phyloP scores from a whole-genome alignment of 2,113 vertebrate genomes.

The Salvelinus fontinalis region DNA sequence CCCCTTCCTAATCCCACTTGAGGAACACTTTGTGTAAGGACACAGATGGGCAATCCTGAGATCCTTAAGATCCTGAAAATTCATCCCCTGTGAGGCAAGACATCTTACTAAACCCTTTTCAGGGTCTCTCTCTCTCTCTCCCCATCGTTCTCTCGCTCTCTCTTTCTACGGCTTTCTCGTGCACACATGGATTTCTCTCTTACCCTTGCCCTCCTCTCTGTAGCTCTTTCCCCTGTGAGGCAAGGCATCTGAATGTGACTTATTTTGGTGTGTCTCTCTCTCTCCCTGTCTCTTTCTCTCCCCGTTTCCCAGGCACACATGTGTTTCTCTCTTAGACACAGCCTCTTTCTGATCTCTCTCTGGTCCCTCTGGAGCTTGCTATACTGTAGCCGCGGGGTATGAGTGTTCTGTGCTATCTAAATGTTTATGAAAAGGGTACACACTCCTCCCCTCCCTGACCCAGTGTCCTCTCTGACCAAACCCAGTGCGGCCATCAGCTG shows the following conservation, averaged over 20 bases:
- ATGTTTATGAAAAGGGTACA: too few relatives aligned
- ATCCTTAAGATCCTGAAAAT: slow-evolving; percentile 37
- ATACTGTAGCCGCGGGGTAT: too few relatives aligned
- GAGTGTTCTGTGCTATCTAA: too few relatives aligned
- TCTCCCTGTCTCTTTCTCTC: not conserved
- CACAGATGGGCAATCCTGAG: slow-evolving; percentile 50
- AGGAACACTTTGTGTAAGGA: slow-evolving; percentile 55
- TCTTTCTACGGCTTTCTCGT: not conserved
- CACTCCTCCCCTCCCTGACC: too few relatives aligned
- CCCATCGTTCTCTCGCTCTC: slow-evolving; percentile 3
- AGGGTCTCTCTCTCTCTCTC: not conserved
- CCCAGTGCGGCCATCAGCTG: too few relatives aligned
- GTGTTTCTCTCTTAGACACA: too few relatives aligned
- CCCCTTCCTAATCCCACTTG: slow-evolving; percentile 45
- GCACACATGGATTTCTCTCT: not conserved
- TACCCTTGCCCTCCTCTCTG: too few relatives aligned
- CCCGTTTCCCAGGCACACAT: not conserved
- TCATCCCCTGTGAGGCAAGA: slow-evolving; percentile 33
- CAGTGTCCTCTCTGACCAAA: too few relatives aligned
- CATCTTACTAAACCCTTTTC: slow-evolving; percentile 28
- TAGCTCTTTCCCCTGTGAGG: too few relatives aligned
- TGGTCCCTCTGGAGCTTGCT: too few relatives aligned
- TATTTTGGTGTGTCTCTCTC: not conserved
- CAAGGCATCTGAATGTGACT: too few relatives aligned
- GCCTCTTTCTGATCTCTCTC: too few relatives aligned